Evolutionary conservation across 2,888 invertebrate species (phyloP).

Genomic region (Lasioglossum malachurum): DNA sequence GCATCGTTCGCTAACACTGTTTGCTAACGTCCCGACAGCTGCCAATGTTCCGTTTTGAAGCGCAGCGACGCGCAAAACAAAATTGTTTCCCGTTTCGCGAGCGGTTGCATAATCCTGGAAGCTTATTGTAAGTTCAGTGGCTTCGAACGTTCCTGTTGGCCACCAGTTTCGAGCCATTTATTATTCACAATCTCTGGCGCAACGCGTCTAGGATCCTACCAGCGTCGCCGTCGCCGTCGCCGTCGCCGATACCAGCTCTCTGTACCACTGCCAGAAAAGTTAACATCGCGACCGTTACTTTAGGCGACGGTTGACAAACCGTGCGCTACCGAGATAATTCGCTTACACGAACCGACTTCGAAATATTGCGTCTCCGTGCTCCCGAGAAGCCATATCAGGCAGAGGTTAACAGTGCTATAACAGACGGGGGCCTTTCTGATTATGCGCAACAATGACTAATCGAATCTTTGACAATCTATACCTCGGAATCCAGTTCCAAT

Average conservation of each 20-base stretch:
- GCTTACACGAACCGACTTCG: not conserved
- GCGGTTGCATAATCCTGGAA: not conserved
- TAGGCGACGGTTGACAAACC: not conserved
- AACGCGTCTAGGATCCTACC: not conserved
- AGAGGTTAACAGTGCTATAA: not conserved
- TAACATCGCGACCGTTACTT: not conserved
- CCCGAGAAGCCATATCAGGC: not conserved
- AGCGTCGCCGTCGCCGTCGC: not conserved
- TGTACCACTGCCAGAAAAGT: not conserved
- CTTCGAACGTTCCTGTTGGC: not conserved
- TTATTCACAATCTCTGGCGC: slow-evolving; percentile 1
- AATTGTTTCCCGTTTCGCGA: not conserved
- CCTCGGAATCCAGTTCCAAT: not conserved
- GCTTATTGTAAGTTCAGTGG: slow-evolving; percentile 13
- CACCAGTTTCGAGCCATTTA: not conserved
- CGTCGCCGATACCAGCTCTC: not conserved
- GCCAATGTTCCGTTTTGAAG: slow-evolving; percentile 2
- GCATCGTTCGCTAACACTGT: not conserved
- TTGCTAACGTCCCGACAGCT: not conserved
- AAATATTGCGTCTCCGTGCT: not conserved
- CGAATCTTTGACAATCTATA: not conserved
- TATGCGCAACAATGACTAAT: slow-evolving; percentile 1
- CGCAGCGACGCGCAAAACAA: not conserved
- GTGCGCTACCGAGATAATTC: not conserved
- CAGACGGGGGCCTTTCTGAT: not conserved